Percentiles rank a stretch among this genome's conserved stretches.
Evolutionary conservation across 37 sponge, comb jelly and placozoan species (phyloP).

Genomic region (Mnemiopsis leidyi): DNA sequence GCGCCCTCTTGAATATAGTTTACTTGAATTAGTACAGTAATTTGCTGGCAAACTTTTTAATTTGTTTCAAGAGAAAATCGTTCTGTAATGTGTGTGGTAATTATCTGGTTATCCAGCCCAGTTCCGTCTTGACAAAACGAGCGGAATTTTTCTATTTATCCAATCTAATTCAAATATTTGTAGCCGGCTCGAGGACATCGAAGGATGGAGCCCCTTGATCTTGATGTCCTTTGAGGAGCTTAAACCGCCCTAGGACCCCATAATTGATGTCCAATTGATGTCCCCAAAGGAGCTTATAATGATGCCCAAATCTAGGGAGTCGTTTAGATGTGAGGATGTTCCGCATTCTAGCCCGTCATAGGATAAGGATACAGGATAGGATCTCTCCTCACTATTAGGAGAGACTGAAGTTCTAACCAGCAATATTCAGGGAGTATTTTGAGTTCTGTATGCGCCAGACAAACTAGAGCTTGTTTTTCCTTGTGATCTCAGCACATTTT

Average conservation of each 20-base stretch:
- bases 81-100: no score
- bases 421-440: neutral
- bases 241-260: neutral
- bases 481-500: neutral
- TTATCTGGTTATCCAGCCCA: no score
- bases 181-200: neutral
- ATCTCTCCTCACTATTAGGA: neutral
- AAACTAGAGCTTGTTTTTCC: neutral
- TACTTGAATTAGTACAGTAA: no score
- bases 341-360: neutral
- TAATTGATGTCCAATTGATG: neutral
- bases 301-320: neutral
- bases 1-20: no score
- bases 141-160: neutral
- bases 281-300: neutral
- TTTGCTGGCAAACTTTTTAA: no score
- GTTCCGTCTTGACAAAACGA: no score
- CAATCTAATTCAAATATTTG: slow-evolving; percentile 48
- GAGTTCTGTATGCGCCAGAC: neutral
- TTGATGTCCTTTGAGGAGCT: neutral
- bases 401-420: neutral
- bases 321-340: neutral
- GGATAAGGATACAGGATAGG: neutral
- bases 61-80: no score
- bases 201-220: slow-evolving; percentile 11